Conservation (phyloP, 2,888 invertebrate genomes). For the Platycheirus rosarum region DNA sequence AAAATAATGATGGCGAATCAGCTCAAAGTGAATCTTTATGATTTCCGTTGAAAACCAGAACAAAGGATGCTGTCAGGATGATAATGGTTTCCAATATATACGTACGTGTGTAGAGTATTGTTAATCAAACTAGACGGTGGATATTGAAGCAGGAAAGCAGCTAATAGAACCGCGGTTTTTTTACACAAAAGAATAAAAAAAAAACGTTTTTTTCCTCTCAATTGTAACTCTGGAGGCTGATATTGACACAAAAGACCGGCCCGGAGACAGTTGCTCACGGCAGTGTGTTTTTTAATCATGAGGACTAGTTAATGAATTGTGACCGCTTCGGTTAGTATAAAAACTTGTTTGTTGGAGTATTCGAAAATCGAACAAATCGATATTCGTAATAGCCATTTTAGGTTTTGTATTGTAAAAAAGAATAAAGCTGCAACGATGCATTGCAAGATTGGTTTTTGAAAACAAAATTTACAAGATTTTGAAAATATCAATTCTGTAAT, state of each 20-base stretch:
- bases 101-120: constrained; percentile 1
- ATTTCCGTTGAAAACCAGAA: neutral
- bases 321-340: constrained; percentile 17
- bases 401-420: too few species aligned
- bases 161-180: constrained; percentile 24
- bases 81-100: constrained; percentile 1
- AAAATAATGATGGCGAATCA: constrained; percentile 3
- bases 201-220: too few species aligned
- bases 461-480: too few species aligned
- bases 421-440: too few species aligned
- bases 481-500: too few species aligned
- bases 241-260: too few species aligned
- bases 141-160: neutral
- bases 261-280: constrained; percentile 41
- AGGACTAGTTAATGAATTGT: constrained; percentile 23
- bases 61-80: neutral
- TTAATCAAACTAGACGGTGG: neutral
- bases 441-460: too few species aligned
- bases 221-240: too few species aligned
- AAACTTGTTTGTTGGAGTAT: too few species aligned
- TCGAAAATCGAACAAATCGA: too few species aligned
- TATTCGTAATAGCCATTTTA: too few species aligned
- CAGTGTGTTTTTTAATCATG: constrained; percentile 53
- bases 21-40: constrained; percentile 1
- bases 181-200: too few species aligned